Evolutionary conservation across 2,113 vertebrate species (phyloP).

Genomic region (Ailuropoda melanoleuca): DNA sequence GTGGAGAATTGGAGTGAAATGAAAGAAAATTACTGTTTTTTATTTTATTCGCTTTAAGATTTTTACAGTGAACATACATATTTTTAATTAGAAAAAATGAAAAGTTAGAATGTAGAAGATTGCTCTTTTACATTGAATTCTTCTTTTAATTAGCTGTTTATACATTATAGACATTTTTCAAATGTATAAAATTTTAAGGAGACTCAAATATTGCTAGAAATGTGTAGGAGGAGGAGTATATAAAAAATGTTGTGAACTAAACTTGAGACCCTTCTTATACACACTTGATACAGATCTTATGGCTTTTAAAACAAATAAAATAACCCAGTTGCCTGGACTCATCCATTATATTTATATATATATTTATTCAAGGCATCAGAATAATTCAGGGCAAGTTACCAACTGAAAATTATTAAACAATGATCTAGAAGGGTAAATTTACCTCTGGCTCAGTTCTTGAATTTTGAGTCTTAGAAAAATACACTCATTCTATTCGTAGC

Average conservation of each 20-base stretch:
- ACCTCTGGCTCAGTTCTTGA: background rate
- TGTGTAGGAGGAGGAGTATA: background rate
- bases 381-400: background rate
- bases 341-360: background rate
- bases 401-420: background rate
- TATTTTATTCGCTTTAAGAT: background rate
- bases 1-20: background rate
- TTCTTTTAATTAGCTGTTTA: background rate
- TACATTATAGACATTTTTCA: background rate
- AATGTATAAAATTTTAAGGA: background rate
- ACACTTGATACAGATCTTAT: background rate
- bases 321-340: background rate
- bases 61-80: background rate
- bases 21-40: background rate
- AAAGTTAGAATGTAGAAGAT: background rate
- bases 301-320: background rate
- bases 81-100: background rate
- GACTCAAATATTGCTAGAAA: conserved; percentile 4
- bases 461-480: background rate
- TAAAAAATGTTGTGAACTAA: background rate
- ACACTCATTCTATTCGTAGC: conserved; percentile 41
- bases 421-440: background rate
- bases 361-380: background rate
- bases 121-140: background rate
- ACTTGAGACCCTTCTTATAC: background rate